Evolutionary conservation across 2,888 invertebrate species (phyloP).

Genomic region (Carterocephalus palaemon): DNA sequence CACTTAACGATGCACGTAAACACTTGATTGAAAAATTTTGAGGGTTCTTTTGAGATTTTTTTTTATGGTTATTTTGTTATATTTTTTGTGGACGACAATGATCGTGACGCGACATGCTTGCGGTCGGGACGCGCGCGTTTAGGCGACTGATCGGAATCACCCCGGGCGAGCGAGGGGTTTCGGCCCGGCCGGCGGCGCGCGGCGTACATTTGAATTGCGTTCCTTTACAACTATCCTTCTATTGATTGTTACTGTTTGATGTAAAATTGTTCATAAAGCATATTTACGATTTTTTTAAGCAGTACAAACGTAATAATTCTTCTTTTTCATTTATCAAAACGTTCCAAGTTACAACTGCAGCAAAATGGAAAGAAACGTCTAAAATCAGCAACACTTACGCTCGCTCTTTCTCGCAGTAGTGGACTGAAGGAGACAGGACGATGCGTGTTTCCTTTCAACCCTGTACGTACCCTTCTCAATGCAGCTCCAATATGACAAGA

Average conservation of each 20-base stretch:
- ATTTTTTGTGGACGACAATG: slow-evolving; percentile 41
- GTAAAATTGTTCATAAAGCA: too few species aligned
- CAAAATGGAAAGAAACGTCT: slow-evolving; percentile 45
- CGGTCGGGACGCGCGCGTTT: slow-evolving; percentile 48
- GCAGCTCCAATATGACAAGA: slow-evolving; percentile 51
- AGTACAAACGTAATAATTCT: too few species aligned
- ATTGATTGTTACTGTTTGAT: slow-evolving; percentile 35
- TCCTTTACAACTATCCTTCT: slow-evolving; percentile 48
- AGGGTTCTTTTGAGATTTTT: slow-evolving; percentile 45
- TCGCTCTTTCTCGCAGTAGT: slow-evolving; percentile 46
- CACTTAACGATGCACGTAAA: slow-evolving; percentile 33
- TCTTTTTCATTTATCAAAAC: too few species aligned
- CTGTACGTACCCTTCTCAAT: slow-evolving; percentile 64
- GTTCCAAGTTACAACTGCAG: not conserved
- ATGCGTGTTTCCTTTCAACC: slow-evolving; percentile 58
- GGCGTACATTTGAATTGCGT: slow-evolving; percentile 42
- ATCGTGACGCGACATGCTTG: slow-evolving; percentile 40
- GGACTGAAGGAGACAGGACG: slow-evolving; percentile 51
- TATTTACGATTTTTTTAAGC: too few species aligned
- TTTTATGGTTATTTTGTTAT: slow-evolving; percentile 60
- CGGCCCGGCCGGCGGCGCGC: slow-evolving; percentile 66
- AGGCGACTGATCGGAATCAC: slow-evolving; percentile 58
- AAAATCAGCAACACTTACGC: slow-evolving; percentile 42
- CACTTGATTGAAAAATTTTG: slow-evolving; percentile 36
- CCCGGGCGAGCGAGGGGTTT: slow-evolving; percentile 59